Evolutionary conservation across 2,797 vertebrate genomes (phyloP).

Genomic region (Chrosomus eos): DNA sequence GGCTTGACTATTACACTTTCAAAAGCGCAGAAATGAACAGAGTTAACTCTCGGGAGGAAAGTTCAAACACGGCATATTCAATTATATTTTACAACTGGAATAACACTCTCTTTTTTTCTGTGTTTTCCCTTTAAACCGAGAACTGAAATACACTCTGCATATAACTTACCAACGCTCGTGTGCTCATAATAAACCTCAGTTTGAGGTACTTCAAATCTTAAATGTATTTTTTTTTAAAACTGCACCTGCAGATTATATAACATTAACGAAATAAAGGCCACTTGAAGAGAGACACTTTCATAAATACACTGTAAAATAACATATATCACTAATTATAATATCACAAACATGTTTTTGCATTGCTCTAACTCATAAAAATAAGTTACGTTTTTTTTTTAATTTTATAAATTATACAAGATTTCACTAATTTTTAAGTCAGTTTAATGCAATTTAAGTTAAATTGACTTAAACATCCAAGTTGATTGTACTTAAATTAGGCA

Average conservation of each 20-base stretch:
- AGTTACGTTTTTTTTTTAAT: too few relatives aligned
- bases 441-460: too few relatives aligned
- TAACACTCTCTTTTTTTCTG: not conserved
- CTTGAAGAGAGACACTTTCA: not conserved
- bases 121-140: not conserved
- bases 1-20: not conserved
- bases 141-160: not conserved
- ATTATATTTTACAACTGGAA: conserved; percentile 5
- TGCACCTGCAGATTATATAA: not conserved
- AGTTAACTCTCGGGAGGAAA: not conserved
- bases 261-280: not conserved
- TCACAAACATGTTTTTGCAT: too few relatives aligned
- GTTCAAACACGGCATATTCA: not conserved
- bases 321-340: too few relatives aligned
- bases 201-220: not conserved
- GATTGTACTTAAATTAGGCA: too few relatives aligned
- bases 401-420: too few relatives aligned
- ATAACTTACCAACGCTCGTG: too few relatives aligned
- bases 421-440: too few relatives aligned
- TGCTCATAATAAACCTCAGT: too few relatives aligned
- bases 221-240: too few relatives aligned
- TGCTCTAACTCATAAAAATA: too few relatives aligned
- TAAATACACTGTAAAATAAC: not conserved
- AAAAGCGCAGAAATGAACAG: not conserved
- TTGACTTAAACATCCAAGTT: too few relatives aligned